Evolutionary conservation across 2,888 invertebrate genomes (phyloP).

Genomic region (Brenthis hecate): DNA sequence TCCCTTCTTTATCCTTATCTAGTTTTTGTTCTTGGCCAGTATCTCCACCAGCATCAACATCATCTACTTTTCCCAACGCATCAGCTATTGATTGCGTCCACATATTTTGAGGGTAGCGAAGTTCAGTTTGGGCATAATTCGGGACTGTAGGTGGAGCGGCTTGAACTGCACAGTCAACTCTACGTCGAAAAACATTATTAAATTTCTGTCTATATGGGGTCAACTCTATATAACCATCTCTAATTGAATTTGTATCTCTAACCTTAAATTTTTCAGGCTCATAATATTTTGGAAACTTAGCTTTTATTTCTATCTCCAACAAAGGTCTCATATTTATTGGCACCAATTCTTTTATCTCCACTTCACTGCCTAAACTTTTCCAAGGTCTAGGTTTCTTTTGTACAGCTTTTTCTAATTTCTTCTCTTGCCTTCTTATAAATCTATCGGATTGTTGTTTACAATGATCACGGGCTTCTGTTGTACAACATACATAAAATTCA

Average conservation of each 20-base stretch:
- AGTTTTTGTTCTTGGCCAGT: slow-evolving; percentile 43
- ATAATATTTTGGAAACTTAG: slow-evolving; percentile 81
- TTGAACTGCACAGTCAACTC: slow-evolving; percentile 83
- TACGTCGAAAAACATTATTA: slow-evolving; percentile 78
- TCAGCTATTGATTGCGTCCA: slow-evolving; percentile 85
- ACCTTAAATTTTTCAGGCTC: slow-evolving; percentile 74
- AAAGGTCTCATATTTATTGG: slow-evolving; percentile 81
- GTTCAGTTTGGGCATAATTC: slow-evolving; percentile 85
- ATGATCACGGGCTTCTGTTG: slow-evolving; percentile 79
- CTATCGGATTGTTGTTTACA: slow-evolving; percentile 75
- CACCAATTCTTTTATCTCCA: slow-evolving; percentile 81
- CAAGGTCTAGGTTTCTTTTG: slow-evolving; percentile 82
- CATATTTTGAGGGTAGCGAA: slow-evolving; percentile 85
- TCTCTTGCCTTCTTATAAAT: slow-evolving; percentile 82
- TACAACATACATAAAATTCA: slow-evolving; percentile 87
- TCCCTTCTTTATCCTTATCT: slow-evolving; percentile 41
- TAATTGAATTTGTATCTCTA: slow-evolving; percentile 80
- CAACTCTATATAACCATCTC: slow-evolving; percentile 87
- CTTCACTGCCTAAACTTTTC: slow-evolving; percentile 85
- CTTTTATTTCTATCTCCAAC: slow-evolving; percentile 86
- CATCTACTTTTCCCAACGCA: slow-evolving; percentile 53
- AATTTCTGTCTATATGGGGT: slow-evolving; percentile 81
- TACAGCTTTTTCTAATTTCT: slow-evolving; percentile 80
- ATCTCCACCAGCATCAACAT: slow-evolving; percentile 58
- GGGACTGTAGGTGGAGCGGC: slow-evolving; percentile 73